Evolutionary conservation across 2,113 vertebrate genomes (phyloP), one percentile per base, ranked within the genome.

Genomic region (Oceanites oceanicus): DNA sequence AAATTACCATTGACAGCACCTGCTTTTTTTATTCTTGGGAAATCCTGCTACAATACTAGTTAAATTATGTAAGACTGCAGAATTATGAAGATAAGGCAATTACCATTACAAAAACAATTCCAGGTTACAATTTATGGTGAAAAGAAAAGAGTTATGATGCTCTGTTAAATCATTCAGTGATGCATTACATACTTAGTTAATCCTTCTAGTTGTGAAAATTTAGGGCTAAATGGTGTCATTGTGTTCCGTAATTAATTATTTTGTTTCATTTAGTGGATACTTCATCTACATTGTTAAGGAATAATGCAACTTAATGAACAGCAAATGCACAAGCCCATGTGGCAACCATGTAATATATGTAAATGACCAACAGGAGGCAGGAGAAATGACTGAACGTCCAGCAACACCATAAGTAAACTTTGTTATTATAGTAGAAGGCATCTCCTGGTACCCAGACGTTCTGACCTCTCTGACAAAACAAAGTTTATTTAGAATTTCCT

Each of bases 51-150:
- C 97, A 98, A 97, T 97, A 96, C 96, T 80, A 91, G 95, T 92
- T 91, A 97, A 98, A 98, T 98, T 98, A 97, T 98, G 88, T 98
- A 97, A 98, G 97, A 97, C 92, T 96, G 96, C 74, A 95, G 97
- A 97, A 98, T 98, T 97, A 98, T 97, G 96, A 98, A 98, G 97
- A 98, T 98, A 97, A 98, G 86, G 96, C 96, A 98, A 98, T 98
- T 98, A 98, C 96, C 97, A 98, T 98, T 97, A 97, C 96, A 98
- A 98, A 98, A 98, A 96, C 97, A 71, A 97, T 97, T 97, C 95
- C 92, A 86, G 90, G 90, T 97, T 98, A 97, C 96, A 98, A 97
- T 98, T 97, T 96, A 96, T 92, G 90, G 96, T 82, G 76, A 97
- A 97, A 96, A 96, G 86, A 97, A 98, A 92, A 96, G 95, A 98